phyloP scores from a whole-genome alignment of 2,797 vertebrate species.

The Cryptoblepharus egeriae region DNA sequence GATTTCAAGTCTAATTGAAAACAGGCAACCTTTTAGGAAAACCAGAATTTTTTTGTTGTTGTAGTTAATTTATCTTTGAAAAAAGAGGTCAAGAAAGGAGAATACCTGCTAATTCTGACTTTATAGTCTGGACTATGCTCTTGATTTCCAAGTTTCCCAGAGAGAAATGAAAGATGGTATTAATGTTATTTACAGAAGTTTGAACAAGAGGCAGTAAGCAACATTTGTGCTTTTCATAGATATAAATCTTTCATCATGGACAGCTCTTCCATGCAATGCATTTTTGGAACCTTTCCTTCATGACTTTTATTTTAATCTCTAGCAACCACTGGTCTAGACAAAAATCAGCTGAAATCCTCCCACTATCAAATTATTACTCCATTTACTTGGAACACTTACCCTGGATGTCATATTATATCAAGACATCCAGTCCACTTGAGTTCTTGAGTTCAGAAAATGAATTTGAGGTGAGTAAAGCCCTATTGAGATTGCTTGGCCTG shows the following conservation, averaged over 20 bases:
- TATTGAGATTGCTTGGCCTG: conserved; percentile 29
- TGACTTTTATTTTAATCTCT: conserved; percentile 47
- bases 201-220: fast-evolving
- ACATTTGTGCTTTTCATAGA: conserved; percentile 20
- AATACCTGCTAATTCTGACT: conserved; percentile 48
- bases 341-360: conserved; percentile 60
- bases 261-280: background rate
- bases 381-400: conserved; percentile 62
- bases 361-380: conserved; percentile 44
- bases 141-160: conserved; percentile 51
- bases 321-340: conserved; percentile 67
- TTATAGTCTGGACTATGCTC: conserved; percentile 39
- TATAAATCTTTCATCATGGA: background rate
- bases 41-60: conserved; percentile 52
- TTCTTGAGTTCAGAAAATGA: conserved; percentile 49
- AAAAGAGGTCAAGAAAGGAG: conserved; percentile 44
- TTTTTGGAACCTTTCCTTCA: conserved; percentile 33
- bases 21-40: conserved; percentile 37
- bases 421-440: conserved; percentile 61
- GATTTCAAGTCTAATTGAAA: no score
- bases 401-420: conserved; percentile 51
- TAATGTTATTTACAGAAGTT: conserved; percentile 63
- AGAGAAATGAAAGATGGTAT: conserved; percentile 54
- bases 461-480: conserved; percentile 25
- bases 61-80: conserved; percentile 50